Evolutionary conservation across 2,888 invertebrate species (phyloP), one percentile per base, ranked within the genome.

Genomic region (Phengaris arion): DNA sequence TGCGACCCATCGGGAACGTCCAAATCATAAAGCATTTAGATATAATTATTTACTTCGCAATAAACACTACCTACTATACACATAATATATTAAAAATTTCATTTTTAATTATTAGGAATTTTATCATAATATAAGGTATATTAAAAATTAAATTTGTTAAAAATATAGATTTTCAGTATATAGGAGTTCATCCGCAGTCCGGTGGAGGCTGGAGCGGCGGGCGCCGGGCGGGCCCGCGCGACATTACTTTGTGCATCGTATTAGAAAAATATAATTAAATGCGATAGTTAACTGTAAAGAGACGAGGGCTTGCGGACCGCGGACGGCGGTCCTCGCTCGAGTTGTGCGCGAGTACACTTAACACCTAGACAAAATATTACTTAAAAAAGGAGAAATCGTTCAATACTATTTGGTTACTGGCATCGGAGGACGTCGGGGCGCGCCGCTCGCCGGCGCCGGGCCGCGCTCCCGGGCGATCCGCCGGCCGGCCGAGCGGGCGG

Each of bases 81-180:
- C 89, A 86, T 90, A 89, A 87, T 75, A 89, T 90, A 89, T 91
- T 89, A 89, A 92, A 92, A 90, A 89, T 88, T 89, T 88, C 83
- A 88, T 88, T 89, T 85, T 91, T 88, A 88, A 89, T 89, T 86
- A 87, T 93, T 92, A 92, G 91, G 91, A 91, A 90, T 92, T 92
- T 89, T 84, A 89, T 90, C 89, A 89, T 64, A 64, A 64, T 69
- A 89, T 89, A 90, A 91, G 88, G 88, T 92, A 89, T 89, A 88
- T 87, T 84, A 79, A 87, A 91, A 87, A 86, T 90, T 87, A 92
- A 90, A 89, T 89, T 89, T 87, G 90, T 91, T 92, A 92, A 92
- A 93, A 92, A 93, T 93, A 92, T 93, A 93, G 91, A 89, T 87
- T 90, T 78, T 79, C 77, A 86, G 86, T 86, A 87, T 86, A 69